Evolutionary conservation across 2,113 vertebrate species (phyloP).

Genomic region (Phylloscopus trochilus): DNA sequence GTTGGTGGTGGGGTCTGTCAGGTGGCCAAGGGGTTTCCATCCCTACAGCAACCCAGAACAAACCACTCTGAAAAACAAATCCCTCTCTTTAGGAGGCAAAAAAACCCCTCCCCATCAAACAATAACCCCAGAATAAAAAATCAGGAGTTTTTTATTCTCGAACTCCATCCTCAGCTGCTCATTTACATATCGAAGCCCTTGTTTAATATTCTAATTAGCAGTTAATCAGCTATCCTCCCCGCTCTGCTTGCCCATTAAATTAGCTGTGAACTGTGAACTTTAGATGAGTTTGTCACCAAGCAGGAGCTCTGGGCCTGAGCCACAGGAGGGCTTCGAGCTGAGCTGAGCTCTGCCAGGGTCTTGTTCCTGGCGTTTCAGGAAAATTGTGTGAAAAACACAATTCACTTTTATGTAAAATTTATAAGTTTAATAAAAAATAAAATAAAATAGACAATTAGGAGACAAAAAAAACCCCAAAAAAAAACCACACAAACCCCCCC

Average conservation of each 20-base stretch:
- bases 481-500: no score
- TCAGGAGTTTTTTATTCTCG: neutral
- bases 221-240: constrained; percentile 41
- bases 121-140: neutral
- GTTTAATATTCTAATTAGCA: constrained; percentile 56
- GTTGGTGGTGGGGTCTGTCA: neutral
- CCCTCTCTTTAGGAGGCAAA: no score
- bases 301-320: neutral
- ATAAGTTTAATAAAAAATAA: no score
- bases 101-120: neutral
- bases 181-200: neutral
- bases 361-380: no score
- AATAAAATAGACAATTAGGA: no score
- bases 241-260: neutral
- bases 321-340: neutral
- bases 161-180: constrained; percentile 8
- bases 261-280: no score
- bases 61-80: neutral
- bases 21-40: neutral
- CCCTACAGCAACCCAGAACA: fast-evolving
- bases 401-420: no score
- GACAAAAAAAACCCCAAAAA: no score
- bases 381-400: no score
- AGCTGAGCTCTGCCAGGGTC: neutral
- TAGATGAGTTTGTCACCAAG: neutral